Evolutionary conservation across 1,140 invertebrate genomes (phyloP), one percentile per base, ranked within the genome.

Genomic region (Trichomalopsis sarcophagae): DNA sequence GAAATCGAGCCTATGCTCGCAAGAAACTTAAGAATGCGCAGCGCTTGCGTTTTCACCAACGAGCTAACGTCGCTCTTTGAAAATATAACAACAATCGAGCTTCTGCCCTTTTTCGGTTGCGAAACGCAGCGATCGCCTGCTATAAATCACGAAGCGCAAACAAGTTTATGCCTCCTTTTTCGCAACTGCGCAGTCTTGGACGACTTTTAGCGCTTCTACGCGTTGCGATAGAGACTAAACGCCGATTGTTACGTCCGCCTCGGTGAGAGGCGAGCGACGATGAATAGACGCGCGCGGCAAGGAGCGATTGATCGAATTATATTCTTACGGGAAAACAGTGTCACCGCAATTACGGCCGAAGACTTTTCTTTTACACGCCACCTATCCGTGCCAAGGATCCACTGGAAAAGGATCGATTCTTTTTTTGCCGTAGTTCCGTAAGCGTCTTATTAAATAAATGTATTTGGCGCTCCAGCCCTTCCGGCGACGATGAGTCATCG

Each of bases 131-230:
- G 50, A 77, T 77, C 47, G 75, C 30, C 30, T 30, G 77, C 77
- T 40, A 79, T 82, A 82, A 82, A 82, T 82, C 71, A 62, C 71
- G 17, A 27, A 76, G 81, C 55, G 55, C 55, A 82, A 82, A 82
- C 69, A 74, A 74, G 81, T 82, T 82, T 82, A 74, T 74, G 81
- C 47, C 4, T 36, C 44, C 2, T 30, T 36, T 74, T 74, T 74
- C 36, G 33, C 17, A 74, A 74, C 36, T 6, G 17, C 55, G 5
- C 17, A 55, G 50, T 14, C 2, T 55, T 14, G 13, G 50, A 55
- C 50, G 14, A 62, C 14, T n/a, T 62, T 62, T 21, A 62, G 55
- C n/a, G 55, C 21, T 62, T 62, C 55, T 62, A 62, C 23, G 3
- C 33, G 3, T 33, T 74, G 73, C 73, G 17, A 40, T 14, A 74